A percentile compares a stretch with the other conserved stretches of the same genome.
phyloP scores from a whole-genome alignment of 1,140 invertebrate species.

The Zophobas morio region DNA sequence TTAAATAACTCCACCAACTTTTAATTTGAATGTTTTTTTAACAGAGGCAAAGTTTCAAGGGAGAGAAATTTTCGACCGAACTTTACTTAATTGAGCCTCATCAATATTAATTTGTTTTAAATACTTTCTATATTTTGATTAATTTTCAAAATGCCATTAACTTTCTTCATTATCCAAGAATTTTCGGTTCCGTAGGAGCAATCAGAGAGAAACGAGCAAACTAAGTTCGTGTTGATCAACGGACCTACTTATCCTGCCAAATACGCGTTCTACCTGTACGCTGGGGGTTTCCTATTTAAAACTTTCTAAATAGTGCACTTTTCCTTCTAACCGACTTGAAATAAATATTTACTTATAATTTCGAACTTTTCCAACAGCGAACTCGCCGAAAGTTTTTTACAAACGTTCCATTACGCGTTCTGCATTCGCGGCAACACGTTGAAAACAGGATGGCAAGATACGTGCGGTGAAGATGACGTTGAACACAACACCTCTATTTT shows the following conservation, averaged over 20 bases:
- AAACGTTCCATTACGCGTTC: not conserved
- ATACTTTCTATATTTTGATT: conserved; percentile 19
- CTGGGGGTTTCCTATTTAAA: not conserved
- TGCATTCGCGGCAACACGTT: not conserved
- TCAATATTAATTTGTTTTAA: conserved; percentile 45
- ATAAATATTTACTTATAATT: not conserved
- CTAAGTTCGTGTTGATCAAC: not conserved
- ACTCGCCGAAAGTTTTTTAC: conserved; percentile 14
- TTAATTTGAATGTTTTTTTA: conserved; percentile 12
- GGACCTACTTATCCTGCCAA: too few species aligned
- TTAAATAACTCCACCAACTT: conserved; percentile 6
- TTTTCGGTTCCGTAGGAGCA: not conserved
- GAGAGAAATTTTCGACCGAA: not conserved
- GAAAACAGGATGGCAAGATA: conserved; percentile 22
- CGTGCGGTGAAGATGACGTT: conserved; percentile 30
- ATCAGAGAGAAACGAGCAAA: not conserved
- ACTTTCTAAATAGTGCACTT: conserved; percentile 2
- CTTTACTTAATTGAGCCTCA: conserved; percentile 30
- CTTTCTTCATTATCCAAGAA: conserved; percentile 6
- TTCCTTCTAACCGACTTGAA: not conserved
- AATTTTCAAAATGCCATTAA: conserved; percentile 1
- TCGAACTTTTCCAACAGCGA: not conserved
- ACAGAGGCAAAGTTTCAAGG: not conserved
- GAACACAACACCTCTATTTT: conserved; percentile 46
- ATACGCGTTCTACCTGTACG: too few species aligned